Conservation (phyloP, 2,888 invertebrate genomes). For the Acanthosoma haemorrhoidale region DNA sequence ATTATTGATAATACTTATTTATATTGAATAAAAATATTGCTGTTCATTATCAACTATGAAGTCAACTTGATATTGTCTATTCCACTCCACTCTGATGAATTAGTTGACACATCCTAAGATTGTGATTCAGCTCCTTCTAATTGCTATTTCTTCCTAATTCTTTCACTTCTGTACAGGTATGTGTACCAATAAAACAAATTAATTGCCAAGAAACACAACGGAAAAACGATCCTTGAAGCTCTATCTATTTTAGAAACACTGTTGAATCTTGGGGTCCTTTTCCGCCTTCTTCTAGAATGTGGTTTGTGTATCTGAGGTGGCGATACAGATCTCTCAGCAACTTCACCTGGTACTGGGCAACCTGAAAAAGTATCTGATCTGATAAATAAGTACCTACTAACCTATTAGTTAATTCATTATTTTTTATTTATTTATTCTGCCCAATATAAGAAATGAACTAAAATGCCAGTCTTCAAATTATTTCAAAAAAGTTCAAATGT, state of each 20-base stretch:
- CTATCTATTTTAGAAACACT: conserved; percentile 77
- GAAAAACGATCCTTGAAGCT: conserved; percentile 68
- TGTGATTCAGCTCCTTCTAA: not conserved
- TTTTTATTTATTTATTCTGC: too few relatives aligned
- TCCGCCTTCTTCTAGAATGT: conserved; percentile 44
- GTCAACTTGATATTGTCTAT: too few relatives aligned
- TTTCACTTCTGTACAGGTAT: conserved; percentile 60
- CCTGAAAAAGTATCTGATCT: conserved; percentile 22
- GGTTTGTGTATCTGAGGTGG: conserved; percentile 45
- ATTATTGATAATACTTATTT: too few relatives aligned
- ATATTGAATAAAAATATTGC: too few relatives aligned
- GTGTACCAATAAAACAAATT: conserved; percentile 76
- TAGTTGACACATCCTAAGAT: too few relatives aligned
- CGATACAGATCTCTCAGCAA: conserved; percentile 42
- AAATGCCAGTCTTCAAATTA: too few relatives aligned
- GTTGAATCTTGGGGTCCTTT: conserved; percentile 61
- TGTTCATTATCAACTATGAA: too few relatives aligned
- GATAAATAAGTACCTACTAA: not conserved
- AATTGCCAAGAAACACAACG: conserved; percentile 65
- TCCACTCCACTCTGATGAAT: too few relatives aligned
- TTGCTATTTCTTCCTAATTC: conserved; percentile 44
- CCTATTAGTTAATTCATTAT: not conserved
- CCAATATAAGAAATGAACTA: too few relatives aligned
- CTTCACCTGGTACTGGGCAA: conserved; percentile 33
- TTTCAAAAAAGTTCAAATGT: not conserved